Conservation (phyloP, 1,140 invertebrate species). For the Leguminivora glycinivorella region DNA sequence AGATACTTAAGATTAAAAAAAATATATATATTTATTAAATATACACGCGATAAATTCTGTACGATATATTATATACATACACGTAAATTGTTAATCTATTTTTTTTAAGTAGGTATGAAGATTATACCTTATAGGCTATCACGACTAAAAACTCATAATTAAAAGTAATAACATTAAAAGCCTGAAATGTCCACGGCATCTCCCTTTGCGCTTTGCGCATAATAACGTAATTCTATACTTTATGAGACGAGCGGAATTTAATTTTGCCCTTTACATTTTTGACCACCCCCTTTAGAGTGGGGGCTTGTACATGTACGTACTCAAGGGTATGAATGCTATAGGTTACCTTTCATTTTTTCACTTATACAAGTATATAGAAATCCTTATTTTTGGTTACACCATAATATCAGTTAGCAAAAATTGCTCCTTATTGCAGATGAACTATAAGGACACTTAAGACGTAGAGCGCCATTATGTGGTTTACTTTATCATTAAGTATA, state of each 20-base stretch:
- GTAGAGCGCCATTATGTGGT: no score
- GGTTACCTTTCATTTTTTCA: not conserved
- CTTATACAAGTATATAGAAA: not conserved
- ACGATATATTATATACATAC: no score
- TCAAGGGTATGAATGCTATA: not conserved
- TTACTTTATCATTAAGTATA: no score
- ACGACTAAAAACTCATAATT: not conserved
- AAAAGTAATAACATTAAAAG: not conserved
- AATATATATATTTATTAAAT: no score
- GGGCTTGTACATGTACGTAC: not conserved
- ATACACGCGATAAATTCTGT: no score
- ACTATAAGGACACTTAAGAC: no score
- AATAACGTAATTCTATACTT: constrained; percentile 73
- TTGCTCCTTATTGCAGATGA: no score
- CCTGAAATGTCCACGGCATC: constrained; percentile 32
- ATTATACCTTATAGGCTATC: not conserved
- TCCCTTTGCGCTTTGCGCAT: constrained; percentile 43
- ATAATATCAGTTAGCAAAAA: no score
- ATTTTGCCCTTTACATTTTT: constrained; percentile 68
- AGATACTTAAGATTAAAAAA: no score
- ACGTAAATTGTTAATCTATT: no score
- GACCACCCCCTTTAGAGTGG: constrained; percentile 42
- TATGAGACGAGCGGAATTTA: constrained; percentile 64
- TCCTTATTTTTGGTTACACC: no score
- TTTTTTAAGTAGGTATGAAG: not conserved